Conservation (phyloP, 2,113 vertebrate genomes). For the Nestor notabilis region DNA sequence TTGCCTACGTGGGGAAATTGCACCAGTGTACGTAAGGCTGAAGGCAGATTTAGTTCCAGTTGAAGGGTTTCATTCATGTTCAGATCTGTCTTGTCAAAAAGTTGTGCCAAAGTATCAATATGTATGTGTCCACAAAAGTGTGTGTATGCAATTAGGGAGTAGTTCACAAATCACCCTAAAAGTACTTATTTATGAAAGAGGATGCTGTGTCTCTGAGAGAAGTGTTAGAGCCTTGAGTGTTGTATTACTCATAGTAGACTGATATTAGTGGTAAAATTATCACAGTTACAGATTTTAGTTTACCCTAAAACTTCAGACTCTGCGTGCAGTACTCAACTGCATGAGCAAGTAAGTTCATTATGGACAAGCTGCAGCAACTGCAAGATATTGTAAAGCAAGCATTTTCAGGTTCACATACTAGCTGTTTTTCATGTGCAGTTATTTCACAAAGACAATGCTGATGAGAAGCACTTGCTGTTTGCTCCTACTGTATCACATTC, state of each 20-base stretch:
- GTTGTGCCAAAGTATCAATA: neutral
- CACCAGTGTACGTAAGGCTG: neutral
- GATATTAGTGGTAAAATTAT: neutral
- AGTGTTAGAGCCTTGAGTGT: neutral
- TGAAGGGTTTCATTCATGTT: rapidly evolving
- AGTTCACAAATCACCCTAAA: neutral
- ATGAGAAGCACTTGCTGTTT: neutral
- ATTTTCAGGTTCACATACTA: neutral
- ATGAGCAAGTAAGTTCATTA: neutral
- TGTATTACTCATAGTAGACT: neutral
- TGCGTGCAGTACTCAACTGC: rapidly evolving
- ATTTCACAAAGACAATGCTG: neutral
- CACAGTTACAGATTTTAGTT: neutral
- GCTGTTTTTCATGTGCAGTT: neutral
- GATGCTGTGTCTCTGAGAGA: neutral
- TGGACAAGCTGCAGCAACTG: neutral
- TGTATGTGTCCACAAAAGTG: neutral
- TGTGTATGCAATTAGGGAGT: rapidly evolving
- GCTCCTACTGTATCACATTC: neutral
- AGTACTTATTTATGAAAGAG: neutral
- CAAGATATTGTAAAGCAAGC: neutral
- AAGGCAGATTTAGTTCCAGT: neutral
- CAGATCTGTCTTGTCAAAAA: neutral
- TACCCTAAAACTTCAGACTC: neutral
- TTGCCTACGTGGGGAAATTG: neutral